A percentile compares a stretch with the other conserved stretches of the same genome.
These are phyloP conservation scores for Saccostrea echinata DNA, from an alignment of 1,140 invertebrate genomes.

Conservation along the genomic window DNA sequence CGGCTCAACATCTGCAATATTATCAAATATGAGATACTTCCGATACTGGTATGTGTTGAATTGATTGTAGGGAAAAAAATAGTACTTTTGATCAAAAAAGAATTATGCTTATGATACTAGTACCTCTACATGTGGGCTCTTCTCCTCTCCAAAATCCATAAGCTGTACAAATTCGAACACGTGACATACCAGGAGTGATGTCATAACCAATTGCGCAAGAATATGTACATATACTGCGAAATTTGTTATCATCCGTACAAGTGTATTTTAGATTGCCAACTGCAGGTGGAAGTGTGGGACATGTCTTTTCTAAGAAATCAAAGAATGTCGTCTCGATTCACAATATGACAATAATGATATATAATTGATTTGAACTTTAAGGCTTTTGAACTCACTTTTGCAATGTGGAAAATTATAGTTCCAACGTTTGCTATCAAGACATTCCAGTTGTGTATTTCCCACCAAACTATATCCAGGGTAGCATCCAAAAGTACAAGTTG, in stretches of 20 bases:
- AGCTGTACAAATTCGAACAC: constrained; percentile 36
- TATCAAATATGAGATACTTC: no score
- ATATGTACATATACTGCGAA: constrained; percentile 31
- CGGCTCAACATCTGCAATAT: constrained; percentile 33
- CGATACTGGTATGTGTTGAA: no score
- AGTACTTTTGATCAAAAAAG: no score
- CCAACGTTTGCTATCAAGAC: constrained; percentile 16
- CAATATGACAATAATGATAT: no score
- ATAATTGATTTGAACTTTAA: neutral
- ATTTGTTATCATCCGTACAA: constrained; percentile 29
- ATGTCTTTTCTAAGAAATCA: neutral
- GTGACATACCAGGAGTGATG: constrained; percentile 42
- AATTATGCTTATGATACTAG: no score
- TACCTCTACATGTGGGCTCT: constrained; percentile 37
- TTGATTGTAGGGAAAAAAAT: no score
- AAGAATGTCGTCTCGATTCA: no score
- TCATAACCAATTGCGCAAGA: neutral
- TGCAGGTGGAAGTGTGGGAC: neutral
- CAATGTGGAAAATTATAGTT: constrained; percentile 18
- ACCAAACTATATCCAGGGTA: constrained; percentile 43
- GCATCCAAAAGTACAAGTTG: constrained; percentile 43
- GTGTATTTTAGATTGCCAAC: neutral
- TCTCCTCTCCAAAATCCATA: constrained; percentile 43
- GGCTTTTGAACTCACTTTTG: constrained; percentile 24
- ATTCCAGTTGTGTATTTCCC: neutral